These are phyloP conservation scores for Rallus crepitans DNA, from an alignment of 2,797 vertebrate genomes.

Conservation along the genomic window DNA sequence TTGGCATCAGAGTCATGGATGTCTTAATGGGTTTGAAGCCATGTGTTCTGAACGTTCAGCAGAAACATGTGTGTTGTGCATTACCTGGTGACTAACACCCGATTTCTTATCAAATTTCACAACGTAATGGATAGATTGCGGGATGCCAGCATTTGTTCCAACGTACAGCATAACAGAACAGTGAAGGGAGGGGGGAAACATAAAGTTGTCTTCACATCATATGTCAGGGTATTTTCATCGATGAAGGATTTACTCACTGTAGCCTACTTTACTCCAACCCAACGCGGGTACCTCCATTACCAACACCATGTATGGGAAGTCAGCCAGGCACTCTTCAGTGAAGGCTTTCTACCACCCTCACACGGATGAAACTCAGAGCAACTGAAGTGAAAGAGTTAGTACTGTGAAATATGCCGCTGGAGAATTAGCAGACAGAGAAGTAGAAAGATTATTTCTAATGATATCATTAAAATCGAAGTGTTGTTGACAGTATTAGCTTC, in stretches of 20 bases:
- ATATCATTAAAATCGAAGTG: conserved; percentile 19
- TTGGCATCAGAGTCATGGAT: not conserved
- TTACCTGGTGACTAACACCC: not conserved
- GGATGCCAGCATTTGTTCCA: not conserved
- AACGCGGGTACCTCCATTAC: not conserved
- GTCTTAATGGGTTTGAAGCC: not conserved
- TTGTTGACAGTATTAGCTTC: not conserved
- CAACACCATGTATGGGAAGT: not conserved
- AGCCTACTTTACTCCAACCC: not conserved
- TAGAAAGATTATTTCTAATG: conserved; percentile 28
- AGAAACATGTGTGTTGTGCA: not conserved
- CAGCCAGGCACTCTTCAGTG: not conserved
- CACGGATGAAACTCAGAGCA: not conserved
- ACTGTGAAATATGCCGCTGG: not conserved
- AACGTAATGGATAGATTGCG: not conserved
- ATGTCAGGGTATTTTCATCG: not conserved
- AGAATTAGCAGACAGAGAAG: not conserved
- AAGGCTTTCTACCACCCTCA: not conserved
- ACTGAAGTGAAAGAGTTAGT: not conserved
- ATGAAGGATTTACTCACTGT: not conserved
- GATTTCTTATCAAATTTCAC: not conserved
- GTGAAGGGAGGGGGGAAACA: not conserved
- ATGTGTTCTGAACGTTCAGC: not conserved
- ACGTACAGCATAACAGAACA: not conserved
- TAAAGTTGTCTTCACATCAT: not conserved